Percentiles rank a stretch among this genome's conserved stretches.
Conservation (phyloP, 37 sponge, comb jelly and placozoan species). For the Haliclona indistincta region DNA sequence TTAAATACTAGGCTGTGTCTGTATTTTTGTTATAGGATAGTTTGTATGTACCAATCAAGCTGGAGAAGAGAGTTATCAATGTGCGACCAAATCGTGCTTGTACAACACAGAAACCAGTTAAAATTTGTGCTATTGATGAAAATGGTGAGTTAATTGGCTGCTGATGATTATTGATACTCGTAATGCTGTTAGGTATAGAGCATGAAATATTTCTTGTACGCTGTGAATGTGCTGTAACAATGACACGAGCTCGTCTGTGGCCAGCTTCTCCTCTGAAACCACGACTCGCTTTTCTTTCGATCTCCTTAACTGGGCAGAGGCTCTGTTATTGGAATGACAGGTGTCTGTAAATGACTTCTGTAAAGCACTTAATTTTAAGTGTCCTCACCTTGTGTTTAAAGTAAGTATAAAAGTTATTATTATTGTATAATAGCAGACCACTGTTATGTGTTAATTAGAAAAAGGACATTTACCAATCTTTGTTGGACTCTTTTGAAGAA, state of each 20-base stretch:
- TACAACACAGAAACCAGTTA: background rate
- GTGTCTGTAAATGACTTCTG: constrained; percentile 12
- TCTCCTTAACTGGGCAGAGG: constrained; percentile 15
- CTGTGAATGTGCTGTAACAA: constrained; percentile 15
- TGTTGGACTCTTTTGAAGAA: constrained; percentile 22
- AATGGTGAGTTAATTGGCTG: no score
- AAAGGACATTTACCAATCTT: background rate
- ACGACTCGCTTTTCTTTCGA: constrained; percentile 7
- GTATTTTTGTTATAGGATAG: background rate
- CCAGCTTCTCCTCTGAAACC: constrained; percentile 8
- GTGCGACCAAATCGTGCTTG: background rate
- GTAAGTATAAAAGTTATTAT: background rate
- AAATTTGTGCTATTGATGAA: background rate
- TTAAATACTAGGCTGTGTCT: background rate
- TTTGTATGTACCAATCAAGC: background rate
- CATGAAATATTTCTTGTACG: background rate
- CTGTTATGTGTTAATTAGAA: background rate
- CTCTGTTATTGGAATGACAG: constrained; percentile 18
- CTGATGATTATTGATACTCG: no score
- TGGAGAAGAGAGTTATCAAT: background rate
- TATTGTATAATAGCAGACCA: background rate
- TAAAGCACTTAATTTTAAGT: background rate
- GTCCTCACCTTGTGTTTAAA: background rate
- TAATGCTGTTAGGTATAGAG: constrained; percentile 6
- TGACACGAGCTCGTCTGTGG: constrained; percentile 13